phyloP scores from a whole-genome alignment of 2,888 invertebrate genomes.

The Pyrrhosoma nymphula region DNA sequence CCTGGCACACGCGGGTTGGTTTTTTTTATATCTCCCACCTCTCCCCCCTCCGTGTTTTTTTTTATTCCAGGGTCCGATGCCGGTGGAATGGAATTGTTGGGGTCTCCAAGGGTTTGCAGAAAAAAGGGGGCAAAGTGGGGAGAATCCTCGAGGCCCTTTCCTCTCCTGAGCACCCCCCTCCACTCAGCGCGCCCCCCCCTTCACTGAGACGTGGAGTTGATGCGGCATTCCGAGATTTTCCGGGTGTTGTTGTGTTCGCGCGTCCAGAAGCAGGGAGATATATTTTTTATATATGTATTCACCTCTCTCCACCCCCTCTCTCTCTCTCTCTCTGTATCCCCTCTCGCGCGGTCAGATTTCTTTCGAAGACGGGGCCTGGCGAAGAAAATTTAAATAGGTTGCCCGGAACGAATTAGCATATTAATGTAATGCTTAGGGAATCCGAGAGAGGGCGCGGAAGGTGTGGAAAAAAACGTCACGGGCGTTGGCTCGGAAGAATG shows the following conservation, averaged over 20 bases:
- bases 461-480: neutral
- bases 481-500: neutral
- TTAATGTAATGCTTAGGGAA: constrained; percentile 8
- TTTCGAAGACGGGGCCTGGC: constrained; percentile 4
- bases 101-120: neutral
- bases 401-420: constrained; percentile 48
- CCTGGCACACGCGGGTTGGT: constrained; percentile 47
- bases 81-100: neutral
- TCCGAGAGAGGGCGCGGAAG: neutral
- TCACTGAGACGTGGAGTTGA: neutral
- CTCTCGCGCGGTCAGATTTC: constrained; percentile 9
- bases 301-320: neutral
- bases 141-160: constrained; percentile 1
- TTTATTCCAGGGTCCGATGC: neutral
- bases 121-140: neutral
- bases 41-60: neutral
- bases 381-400: constrained; percentile 22
- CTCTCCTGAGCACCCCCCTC: neutral
- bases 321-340: no score
- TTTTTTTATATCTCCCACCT: neutral
- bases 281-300: neutral
- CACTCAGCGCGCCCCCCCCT: no score
- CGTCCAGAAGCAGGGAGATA: constrained; percentile 13
- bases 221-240: neutral
- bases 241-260: neutral